phyloP scores from a whole-genome alignment of 2,797 vertebrate species.

The Aythya fuligula region DNA sequence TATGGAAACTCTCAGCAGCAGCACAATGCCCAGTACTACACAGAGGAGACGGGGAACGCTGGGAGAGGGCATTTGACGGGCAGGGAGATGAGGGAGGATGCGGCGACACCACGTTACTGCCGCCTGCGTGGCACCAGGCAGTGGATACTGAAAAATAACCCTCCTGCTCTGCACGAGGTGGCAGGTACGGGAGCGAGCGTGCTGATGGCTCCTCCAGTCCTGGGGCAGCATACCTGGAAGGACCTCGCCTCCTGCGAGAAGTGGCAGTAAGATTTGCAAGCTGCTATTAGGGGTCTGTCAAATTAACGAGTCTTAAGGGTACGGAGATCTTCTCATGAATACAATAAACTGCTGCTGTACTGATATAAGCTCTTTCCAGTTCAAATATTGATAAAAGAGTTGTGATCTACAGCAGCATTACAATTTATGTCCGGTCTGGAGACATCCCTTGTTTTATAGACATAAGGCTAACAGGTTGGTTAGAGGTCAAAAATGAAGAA shows the following conservation, averaged over 20 bases:
- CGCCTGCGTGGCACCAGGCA: neutral
- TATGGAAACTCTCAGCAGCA: neutral
- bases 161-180: neutral
- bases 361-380: conserved; percentile 47
- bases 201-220: neutral
- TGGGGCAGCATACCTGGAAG: neutral
- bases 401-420: conserved; percentile 56
- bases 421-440: conserved; percentile 69
- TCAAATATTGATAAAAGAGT: conserved; percentile 69
- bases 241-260: neutral
- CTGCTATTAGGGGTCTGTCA: conserved; percentile 35
- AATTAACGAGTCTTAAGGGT: conserved; percentile 61
- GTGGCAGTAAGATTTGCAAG: conserved; percentile 47
- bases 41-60: neutral
- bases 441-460: conserved; percentile 68
- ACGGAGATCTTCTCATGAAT: conserved; percentile 43
- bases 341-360: conserved; percentile 43
- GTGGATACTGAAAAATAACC: neutral
- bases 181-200: neutral
- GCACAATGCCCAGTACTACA: rapidly evolving
- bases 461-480: conserved; percentile 67
- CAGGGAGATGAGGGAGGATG: neutral
- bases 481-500: conserved; percentile 76
- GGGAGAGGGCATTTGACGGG: neutral
- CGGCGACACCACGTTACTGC: neutral